Conservation (phyloP, 2,888 invertebrate genomes). For the Caenorhabditis japonica region DNA sequence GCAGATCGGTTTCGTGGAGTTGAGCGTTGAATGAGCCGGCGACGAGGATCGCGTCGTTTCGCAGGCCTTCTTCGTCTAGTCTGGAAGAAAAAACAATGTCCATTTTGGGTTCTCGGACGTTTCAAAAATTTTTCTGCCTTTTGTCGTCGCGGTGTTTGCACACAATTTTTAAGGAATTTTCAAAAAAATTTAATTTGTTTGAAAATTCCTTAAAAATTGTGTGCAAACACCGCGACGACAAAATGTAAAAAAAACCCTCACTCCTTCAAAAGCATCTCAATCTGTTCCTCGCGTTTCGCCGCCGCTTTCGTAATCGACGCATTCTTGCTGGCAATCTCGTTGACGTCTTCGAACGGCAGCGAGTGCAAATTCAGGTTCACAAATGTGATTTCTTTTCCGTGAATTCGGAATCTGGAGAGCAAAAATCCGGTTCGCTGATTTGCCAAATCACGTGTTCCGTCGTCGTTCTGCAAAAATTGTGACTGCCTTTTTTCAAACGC, state of each 20-base stretch:
- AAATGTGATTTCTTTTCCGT: slow-evolving; percentile 65
- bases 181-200: no score
- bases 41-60: slow-evolving; percentile 65
- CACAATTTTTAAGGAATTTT: no score
- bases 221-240: no score
- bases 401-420: slow-evolving; percentile 63
- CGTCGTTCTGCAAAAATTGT: slow-evolving; percentile 54
- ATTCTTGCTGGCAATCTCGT: slow-evolving; percentile 54
- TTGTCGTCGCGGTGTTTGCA: no score
- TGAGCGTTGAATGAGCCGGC: slow-evolving; percentile 69
- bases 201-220: no score
- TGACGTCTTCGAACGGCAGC: slow-evolving; percentile 67
- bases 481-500: no score
- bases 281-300: slow-evolving; percentile 62
- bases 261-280: slow-evolving; percentile 60
- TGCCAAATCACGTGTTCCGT: slow-evolving; percentile 60
- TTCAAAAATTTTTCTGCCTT: no score
- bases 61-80: slow-evolving; percentile 65
- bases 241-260: no score
- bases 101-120: no score
- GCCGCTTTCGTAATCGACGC: slow-evolving; percentile 64
- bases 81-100: slow-evolving; percentile 49
- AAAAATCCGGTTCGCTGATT: slow-evolving; percentile 67
- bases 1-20: slow-evolving; percentile 66
- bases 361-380: slow-evolving; percentile 67